phyloP scores from a whole-genome alignment of 2,888 invertebrate genomes.

The Salpingus planirostris region DNA sequence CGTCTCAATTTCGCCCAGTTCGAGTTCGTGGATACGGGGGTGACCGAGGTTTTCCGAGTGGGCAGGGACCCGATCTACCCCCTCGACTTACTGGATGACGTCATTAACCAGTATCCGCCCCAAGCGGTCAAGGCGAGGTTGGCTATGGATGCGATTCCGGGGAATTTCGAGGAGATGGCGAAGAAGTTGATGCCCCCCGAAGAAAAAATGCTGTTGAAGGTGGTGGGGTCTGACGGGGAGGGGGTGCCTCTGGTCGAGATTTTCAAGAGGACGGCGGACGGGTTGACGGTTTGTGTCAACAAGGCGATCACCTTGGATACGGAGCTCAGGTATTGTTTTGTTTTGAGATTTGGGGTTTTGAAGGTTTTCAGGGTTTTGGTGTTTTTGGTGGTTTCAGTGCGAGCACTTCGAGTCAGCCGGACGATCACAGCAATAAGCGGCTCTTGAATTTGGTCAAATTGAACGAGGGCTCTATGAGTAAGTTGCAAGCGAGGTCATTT shows the following conservation, averaged over 20 bases:
- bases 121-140: conserved; percentile 38
- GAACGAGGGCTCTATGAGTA: conserved; percentile 17
- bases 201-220: conserved; percentile 49
- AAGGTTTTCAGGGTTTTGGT: no score
- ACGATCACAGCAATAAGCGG: conserved; percentile 10
- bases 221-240: conserved; percentile 29
- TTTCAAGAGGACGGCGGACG: conserved; percentile 57
- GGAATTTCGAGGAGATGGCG: conserved; percentile 35
- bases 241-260: conserved; percentile 53
- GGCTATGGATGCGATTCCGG: conserved; percentile 30
- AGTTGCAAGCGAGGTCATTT: no score
- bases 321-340: conserved; percentile 24
- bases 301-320: conserved; percentile 55
- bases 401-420: conserved; percentile 22
- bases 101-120: conserved; percentile 38
- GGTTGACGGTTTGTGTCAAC: conserved; percentile 60
- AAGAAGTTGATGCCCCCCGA: conserved; percentile 46
- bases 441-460: conserved; percentile 17
- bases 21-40: conserved; percentile 49
- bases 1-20: conserved; percentile 40
- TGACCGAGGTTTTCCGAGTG: conserved; percentile 38
- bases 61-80: conserved; percentile 39
- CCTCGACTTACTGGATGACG: conserved; percentile 40
- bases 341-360: no score
- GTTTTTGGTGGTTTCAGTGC: conserved; percentile 19